These are phyloP conservation scores for Polyodon spathula DNA, from an alignment of 2,113 vertebrate genomes.

Conservation along the genomic window DNA sequence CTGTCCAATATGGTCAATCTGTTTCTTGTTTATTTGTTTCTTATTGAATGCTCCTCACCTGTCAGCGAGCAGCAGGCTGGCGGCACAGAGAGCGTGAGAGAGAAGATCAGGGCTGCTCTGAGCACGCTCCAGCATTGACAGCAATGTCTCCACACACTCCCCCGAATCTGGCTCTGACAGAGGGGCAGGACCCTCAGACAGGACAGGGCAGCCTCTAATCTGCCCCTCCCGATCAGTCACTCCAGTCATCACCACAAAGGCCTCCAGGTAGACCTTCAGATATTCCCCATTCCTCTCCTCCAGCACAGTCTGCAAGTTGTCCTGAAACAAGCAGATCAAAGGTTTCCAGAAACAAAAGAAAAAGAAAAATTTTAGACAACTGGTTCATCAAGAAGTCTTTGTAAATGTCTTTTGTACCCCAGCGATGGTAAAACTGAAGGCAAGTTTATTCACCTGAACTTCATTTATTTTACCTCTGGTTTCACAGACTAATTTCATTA, in stretches of 20 bases:
- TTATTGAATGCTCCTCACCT: constrained; percentile 13
- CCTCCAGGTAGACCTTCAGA: constrained; percentile 56
- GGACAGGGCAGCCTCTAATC: no score
- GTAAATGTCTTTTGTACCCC: no score
- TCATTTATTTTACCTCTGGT: not conserved
- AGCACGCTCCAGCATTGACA: constrained; percentile 50
- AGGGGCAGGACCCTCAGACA: constrained; percentile 9
- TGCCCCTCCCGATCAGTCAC: no score
- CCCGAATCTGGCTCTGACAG: constrained; percentile 12
- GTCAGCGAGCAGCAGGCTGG: constrained; percentile 58
- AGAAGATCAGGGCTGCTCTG: constrained; percentile 55
- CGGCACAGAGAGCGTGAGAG: constrained; percentile 44
- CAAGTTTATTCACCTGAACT: constrained; percentile 8
- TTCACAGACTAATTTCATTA: no score
- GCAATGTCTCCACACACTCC: constrained; percentile 53
- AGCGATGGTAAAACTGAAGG: no score
- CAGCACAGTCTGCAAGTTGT: constrained; percentile 48
- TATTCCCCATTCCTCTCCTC: constrained; percentile 45
- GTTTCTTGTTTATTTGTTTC: no score
- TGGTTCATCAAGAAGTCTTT: no score
- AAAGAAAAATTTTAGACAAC: no score
- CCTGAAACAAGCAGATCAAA: no score
- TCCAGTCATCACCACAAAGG: constrained; percentile 42
- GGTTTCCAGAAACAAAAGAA: no score
- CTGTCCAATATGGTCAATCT: no score